These are phyloP conservation scores for Drosophila azteca DNA, from an alignment of 1,140 invertebrate genomes.

Conservation along the genomic window DNA sequence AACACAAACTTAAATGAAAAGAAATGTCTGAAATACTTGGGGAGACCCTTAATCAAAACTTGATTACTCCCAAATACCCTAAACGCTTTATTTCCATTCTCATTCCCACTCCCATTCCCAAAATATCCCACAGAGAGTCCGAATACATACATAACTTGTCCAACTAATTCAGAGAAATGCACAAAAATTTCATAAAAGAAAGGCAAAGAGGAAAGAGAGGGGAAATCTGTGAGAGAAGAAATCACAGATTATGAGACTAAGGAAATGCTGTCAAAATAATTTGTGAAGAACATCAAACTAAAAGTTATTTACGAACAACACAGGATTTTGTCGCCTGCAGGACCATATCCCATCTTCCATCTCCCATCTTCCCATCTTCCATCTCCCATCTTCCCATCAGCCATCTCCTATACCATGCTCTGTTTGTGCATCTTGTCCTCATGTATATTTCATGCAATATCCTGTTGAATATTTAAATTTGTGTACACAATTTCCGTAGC, in stretches of 20 bases:
- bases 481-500: slow-evolving; percentile 77
- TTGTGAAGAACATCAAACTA: slow-evolving; percentile 48
- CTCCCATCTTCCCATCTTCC: neutral
- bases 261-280: slow-evolving; percentile 49
- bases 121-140: slow-evolving; percentile 32
- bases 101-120: slow-evolving; percentile 9
- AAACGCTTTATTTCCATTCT: slow-evolving; percentile 20
- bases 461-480: slow-evolving; percentile 81
- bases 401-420: neutral
- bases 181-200: slow-evolving; percentile 8
- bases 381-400: neutral
- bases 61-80: no score
- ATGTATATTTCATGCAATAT: slow-evolving; percentile 78
- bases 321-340: slow-evolving; percentile 68
- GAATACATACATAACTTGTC: neutral
- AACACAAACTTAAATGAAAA: no score
- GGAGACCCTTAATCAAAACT: no score
- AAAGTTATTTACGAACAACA: slow-evolving; percentile 64
- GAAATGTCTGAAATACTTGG: neutral
- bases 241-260: slow-evolving; percentile 31
- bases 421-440: slow-evolving; percentile 34
- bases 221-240: slow-evolving; percentile 16
- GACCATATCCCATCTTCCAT: slow-evolving; percentile 5
- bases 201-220: neutral
- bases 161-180: slow-evolving; percentile 6